Base-by-base conservation (phyloP, 2,888 invertebrate species). In the Dugesia japonica region DNA sequence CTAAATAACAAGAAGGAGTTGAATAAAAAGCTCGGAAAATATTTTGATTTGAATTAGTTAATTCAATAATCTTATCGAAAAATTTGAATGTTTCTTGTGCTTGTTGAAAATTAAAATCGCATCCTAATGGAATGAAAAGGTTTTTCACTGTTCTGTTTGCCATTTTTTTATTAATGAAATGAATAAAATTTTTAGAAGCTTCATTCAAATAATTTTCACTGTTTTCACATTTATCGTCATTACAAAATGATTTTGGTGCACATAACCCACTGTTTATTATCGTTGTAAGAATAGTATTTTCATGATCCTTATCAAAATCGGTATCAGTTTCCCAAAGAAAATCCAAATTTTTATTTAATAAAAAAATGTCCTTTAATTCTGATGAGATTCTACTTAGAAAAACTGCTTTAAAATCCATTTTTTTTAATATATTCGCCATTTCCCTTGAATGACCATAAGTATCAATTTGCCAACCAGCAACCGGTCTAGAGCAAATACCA, bases 371-470 rank as follows among this genome's bases (percentile, higher is more conserved):
- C 38, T 38, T 17, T 38, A 38, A 38, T 17, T 38, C 13, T 9
- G 38, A 38, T 38, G 38, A 17, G 38, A 38, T 38, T 13, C 17
- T 9, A 38, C 38, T 38, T 38, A 38, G 17, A 17, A 38, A 38
- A 88, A 94, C 89, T 83, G 89, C 89, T n/a, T 86, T 84, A 81
- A 38, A 38, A 38, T 38, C 38, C 38, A 38, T 38, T 13, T 38
- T 38, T 17, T 38, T 38, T 13, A 86, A 87, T 7, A 87, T 80
- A 26, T 89, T 89, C 0, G 92, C 92, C 86, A 91, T 90, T 84
- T 92, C 92, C 1, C 91, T 86, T 0, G 92, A 90, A 81, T 92
- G 92, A 0, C 92, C 92, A 81, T 92, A 92, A 0, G 91, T 91
- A 82, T 92, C 92, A 23, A 92, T 91, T 84, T 92, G 91, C 91